Evolutionary conservation across 53 echinoderm and acorn worm genomes (phyloP).

Genomic region (Pentamera pediparva): DNA sequence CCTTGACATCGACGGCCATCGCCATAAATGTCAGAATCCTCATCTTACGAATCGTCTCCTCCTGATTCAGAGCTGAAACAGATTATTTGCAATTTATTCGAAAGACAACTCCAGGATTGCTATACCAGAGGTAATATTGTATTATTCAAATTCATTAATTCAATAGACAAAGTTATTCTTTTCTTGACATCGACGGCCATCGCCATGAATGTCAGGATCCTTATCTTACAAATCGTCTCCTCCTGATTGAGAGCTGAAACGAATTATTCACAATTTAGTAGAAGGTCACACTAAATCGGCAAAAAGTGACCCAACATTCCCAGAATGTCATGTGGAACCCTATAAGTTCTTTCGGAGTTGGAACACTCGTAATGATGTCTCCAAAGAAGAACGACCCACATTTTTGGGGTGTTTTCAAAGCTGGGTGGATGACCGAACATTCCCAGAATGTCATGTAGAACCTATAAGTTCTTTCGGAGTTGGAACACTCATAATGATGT

Average conservation of each 20-base stretch:
- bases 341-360: no score
- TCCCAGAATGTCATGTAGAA: no score
- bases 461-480: no score
- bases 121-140: not conserved
- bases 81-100: not conserved
- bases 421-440: no score
- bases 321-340: no score
- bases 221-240: slow-evolving; percentile 80
- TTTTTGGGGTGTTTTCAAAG: no score
- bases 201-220: slow-evolving; percentile 80
- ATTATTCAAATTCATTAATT: not conserved
- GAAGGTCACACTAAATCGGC: no score
- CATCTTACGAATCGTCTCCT: slow-evolving; percentile 86
- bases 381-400: no score
- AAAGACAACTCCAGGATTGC: not conserved
- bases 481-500: no score
- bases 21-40: slow-evolving; percentile 82
- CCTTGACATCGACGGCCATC: slow-evolving; percentile 81
- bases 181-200: slow-evolving; percentile 75
- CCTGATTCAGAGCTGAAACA: slow-evolving; percentile 65
- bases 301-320: no score
- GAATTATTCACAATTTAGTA: no score
- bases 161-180: not conserved
- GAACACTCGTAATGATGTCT: no score
- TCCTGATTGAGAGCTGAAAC: slow-evolving; percentile 72